Evolutionary conservation across 2,888 invertebrate species (phyloP), one percentile per base, ranked within the genome.

Genomic region (Catonia carolina): DNA sequence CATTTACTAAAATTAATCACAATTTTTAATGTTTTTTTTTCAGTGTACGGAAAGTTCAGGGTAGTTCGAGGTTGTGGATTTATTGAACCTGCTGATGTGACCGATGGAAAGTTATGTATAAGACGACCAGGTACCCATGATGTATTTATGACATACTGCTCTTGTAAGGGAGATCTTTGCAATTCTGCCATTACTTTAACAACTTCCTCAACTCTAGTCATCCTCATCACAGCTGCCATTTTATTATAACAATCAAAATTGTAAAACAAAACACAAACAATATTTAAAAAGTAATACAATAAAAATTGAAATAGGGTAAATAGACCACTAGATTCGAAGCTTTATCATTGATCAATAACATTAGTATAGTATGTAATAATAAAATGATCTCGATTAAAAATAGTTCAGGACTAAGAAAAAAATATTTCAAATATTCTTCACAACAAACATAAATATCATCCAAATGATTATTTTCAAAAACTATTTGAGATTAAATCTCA

Each of bases 31-130:
- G n/a, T n/a, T n/a, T 5, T 35, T 33, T 20, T 35, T 17, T 31
- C 51, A 51, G 51, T 51, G 17, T 51, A 51, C 17, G 51, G 51
- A 51, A 51, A 51, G 35, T 5, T 35, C 6, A 10, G 51, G 3
- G 78, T 89, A n/a, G 84, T 89, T 3, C 82, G 91, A 36, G 80
- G 83, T 58, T 92, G 91, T 67, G 91, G 90, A 2, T 91, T 86
- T 72, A 74, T 90, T 49, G 77, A 78, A 18, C 86, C 87, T 62
- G 67, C 64, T 2, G 76, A 75, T 2, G 75, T 73, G 53, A 74
- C 72, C 49, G 80, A 81, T 65, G 77, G 80, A 66, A 77, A 77
- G 59, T 74, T 77, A 5, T 89, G 90, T 69, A 72, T 82, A 62
- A 77, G 78, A 64, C 80, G 86, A 60, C 77, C 81, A 12, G 89